Evolutionary conservation across 2,888 invertebrate genomes (phyloP).

Genomic region (Invenusta paracnida): DNA sequence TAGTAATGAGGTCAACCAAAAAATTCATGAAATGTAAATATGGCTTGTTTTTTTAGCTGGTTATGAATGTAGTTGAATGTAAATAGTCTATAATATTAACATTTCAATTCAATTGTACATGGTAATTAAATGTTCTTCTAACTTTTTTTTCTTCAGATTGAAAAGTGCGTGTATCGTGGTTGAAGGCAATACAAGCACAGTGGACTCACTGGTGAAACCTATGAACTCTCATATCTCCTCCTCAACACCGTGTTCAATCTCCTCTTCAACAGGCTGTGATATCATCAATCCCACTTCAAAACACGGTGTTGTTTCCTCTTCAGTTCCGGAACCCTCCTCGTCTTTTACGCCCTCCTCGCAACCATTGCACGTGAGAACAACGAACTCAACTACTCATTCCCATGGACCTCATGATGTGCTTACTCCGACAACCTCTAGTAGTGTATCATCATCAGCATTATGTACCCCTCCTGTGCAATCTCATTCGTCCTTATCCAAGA

Average conservation of each 20-base stretch:
- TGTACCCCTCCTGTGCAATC: not conserved
- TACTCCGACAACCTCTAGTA: not conserved
- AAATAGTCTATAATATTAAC: too few species aligned
- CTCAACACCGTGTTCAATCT: too few species aligned
- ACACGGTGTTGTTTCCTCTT: not conserved
- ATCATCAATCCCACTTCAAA: not conserved
- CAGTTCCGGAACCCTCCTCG: not conserved
- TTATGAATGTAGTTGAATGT: too few species aligned
- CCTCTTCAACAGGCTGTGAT: conserved; percentile 17
- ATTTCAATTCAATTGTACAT: too few species aligned
- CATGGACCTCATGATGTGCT: not conserved
- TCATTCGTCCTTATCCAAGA: not conserved
- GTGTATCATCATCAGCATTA: too few species aligned
- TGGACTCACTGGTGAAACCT: not conserved
- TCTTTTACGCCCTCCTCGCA: not conserved
- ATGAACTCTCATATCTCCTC: not conserved
- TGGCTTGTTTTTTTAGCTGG: too few species aligned
- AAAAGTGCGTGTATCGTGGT: conserved; percentile 6
- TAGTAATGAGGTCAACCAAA: too few species aligned
- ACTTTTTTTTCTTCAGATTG: not conserved
- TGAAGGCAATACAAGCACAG: not conserved
- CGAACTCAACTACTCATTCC: not conserved
- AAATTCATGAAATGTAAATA: too few species aligned
- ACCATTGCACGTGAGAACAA: not conserved
- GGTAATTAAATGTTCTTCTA: too few species aligned